A percentile compares a stretch with the other conserved stretches of the same genome.
These are phyloP conservation scores for Sycophila sp. DNA, from an alignment of 1,140 invertebrate species.

Conservation along the genomic window DNA sequence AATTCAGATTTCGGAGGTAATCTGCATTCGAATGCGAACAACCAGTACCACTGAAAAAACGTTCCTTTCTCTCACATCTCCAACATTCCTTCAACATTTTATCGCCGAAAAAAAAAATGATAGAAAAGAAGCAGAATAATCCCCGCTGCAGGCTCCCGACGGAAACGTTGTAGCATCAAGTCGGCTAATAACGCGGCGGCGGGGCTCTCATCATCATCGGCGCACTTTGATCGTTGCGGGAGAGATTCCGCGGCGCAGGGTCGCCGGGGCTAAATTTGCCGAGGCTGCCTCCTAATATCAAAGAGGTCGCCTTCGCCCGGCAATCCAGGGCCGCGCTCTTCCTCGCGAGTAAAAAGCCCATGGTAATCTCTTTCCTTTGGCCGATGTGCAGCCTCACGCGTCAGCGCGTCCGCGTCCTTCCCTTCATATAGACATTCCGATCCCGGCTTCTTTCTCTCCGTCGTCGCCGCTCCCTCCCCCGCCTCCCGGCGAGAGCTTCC, in stretches of 20 bases:
- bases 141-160: no score
- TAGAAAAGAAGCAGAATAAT: no score
- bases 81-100: no score
- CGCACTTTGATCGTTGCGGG: constrained; percentile 10
- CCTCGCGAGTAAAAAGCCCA: constrained; percentile 53
- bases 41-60: no score
- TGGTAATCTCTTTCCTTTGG: constrained; percentile 66
- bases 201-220: background rate
- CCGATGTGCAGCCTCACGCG: constrained; percentile 65
- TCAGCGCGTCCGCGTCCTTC: constrained; percentile 57
- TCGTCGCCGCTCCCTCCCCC: background rate
- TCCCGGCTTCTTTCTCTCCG: constrained; percentile 41
- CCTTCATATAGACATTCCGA: constrained; percentile 67
- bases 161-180: no score
- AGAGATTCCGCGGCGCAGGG: background rate
- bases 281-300: constrained; percentile 1
- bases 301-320: constrained; percentile 38
- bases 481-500: constrained; percentile 13
- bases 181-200: constrained; percentile 4
- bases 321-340: background rate
- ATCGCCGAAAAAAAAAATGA: no score
- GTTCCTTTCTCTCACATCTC: no score
- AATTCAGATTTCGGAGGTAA: no score
- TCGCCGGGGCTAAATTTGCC: background rate
- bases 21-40: no score